phyloP scores from a whole-genome alignment of 2,888 invertebrate species.

The Tromatobia lineatoria region DNA sequence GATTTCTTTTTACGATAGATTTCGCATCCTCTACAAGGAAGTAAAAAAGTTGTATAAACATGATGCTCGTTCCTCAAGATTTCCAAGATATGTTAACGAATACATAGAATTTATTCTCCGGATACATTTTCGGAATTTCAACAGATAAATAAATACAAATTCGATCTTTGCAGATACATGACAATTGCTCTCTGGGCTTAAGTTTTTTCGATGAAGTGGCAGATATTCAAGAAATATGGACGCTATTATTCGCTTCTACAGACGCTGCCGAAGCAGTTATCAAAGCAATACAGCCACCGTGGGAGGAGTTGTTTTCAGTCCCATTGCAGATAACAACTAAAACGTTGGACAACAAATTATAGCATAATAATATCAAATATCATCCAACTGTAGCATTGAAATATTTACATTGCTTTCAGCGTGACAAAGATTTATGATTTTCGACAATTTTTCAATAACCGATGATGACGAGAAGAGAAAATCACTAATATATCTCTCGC shows the following conservation, averaged over 20 bases:
- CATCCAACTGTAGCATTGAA: background rate
- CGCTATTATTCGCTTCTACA: constrained; percentile 85
- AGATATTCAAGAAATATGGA: constrained; percentile 86
- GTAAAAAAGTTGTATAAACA: too few relatives aligned
- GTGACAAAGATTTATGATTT: constrained; percentile 20
- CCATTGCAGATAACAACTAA: constrained; percentile 84
- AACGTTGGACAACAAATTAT: constrained; percentile 49
- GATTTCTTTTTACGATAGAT: too few relatives aligned
- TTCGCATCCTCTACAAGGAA: too few relatives aligned
- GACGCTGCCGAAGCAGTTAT: constrained; percentile 86
- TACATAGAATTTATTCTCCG: background rate
- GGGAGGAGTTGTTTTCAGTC: constrained; percentile 87
- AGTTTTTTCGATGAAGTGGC: constrained; percentile 87
- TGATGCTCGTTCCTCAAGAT: too few relatives aligned
- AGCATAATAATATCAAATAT: constrained; percentile 8
- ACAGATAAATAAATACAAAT: too few relatives aligned
- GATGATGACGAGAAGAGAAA: background rate
- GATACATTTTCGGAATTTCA: too few relatives aligned
- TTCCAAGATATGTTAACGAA: background rate
- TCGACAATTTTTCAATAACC: constrained; percentile 35
- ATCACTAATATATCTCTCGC: background rate
- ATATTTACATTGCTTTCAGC: constrained; percentile 7
- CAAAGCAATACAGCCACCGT: constrained; percentile 86
- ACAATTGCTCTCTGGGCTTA: constrained; percentile 81
- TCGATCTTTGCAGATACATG: constrained; percentile 79